Evolutionary conservation across 2,113 vertebrate species (phyloP).

Genomic region (Lichenostomus cassidix): DNA sequence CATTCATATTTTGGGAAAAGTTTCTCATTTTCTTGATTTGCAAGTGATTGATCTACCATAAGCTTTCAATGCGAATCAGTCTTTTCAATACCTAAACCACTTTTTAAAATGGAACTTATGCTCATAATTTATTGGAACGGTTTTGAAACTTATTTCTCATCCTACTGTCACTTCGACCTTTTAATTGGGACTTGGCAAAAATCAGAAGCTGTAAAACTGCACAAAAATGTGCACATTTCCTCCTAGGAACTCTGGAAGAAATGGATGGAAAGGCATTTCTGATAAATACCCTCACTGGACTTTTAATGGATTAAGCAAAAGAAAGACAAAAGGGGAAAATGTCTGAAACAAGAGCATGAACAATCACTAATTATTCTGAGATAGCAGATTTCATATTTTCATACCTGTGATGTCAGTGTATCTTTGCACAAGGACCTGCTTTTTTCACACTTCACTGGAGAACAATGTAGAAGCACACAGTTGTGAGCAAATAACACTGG

Average conservation of each 20-base stretch:
- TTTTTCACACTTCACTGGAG: neutral
- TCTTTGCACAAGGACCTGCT: neutral
- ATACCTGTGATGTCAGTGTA: neutral
- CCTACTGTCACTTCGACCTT: neutral
- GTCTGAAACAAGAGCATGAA: neutral
- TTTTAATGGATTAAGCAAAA: neutral
- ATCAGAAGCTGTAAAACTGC: neutral
- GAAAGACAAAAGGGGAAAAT: neutral
- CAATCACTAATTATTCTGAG: neutral
- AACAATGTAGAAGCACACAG: neutral
- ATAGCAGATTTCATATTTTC: neutral
- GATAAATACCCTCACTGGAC: neutral
- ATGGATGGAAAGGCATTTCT: neutral
- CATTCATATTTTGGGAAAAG: neutral
- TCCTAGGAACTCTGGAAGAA: neutral
- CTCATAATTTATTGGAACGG: neutral
- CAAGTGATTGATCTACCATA: neutral
- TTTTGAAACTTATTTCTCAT: neutral
- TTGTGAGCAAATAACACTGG: neutral
- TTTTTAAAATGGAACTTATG: neutral
- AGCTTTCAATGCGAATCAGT: neutral
- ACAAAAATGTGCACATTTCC: neutral
- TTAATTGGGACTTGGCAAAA: neutral
- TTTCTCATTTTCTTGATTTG: neutral
- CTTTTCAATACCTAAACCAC: neutral